These are phyloP conservation scores for Monodelphis domestica DNA, from an alignment of 2,797 vertebrate species.

Conservation along the genomic window DNA sequence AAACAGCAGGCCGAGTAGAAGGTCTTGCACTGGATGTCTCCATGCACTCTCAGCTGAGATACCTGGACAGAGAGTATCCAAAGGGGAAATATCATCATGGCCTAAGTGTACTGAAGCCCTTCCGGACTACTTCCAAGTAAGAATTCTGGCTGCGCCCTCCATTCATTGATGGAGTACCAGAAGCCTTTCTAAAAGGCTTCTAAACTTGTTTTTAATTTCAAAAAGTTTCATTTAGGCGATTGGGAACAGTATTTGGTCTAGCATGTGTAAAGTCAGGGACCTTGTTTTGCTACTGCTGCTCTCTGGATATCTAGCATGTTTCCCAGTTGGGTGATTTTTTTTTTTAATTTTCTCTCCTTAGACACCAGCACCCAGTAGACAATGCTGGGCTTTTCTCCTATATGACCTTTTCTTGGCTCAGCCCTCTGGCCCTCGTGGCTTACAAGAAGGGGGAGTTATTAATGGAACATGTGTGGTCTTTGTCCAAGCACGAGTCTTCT, in stretches of 20 bases:
- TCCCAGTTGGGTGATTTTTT: conserved; percentile 12
- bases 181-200: background rate
- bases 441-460: conserved; percentile 92
- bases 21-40: conserved; percentile 89
- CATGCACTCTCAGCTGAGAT: conserved; percentile 85
- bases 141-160: conserved; percentile 62
- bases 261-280: background rate
- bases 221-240: too few species aligned
- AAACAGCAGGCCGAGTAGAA: conserved; percentile 90
- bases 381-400: conserved; percentile 94
- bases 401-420: conserved; percentile 96
- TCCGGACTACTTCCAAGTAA: conserved; percentile 93
- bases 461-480: conserved; percentile 91
- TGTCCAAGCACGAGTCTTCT: conserved; percentile 92
- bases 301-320: too few species aligned
- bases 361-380: conserved; percentile 93
- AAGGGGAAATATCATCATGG: conserved; percentile 92
- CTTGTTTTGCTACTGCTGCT: conserved; percentile 36
- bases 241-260: background rate
- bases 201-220: too few species aligned
- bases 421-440: conserved; percentile 88
- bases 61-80: conserved; percentile 87
- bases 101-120: conserved; percentile 89
- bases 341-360: conserved; percentile 76
- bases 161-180: background rate